A percentile compares a stretch with the other conserved stretches of the same genome.
Evolutionary conservation across 2,888 invertebrate species (phyloP).

Genomic region (Napeogenes inachia): DNA sequence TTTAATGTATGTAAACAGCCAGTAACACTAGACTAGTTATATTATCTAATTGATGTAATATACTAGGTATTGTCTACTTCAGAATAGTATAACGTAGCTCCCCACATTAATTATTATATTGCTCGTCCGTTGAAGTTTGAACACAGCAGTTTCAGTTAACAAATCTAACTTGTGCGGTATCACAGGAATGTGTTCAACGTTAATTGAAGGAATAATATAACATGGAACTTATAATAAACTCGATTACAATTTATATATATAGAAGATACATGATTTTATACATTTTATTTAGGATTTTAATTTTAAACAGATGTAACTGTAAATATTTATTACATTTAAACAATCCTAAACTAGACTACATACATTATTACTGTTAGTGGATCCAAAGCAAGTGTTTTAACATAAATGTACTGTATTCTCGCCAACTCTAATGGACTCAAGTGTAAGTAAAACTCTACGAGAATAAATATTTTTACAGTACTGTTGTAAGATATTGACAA

Average conservation of each 20-base stretch:
- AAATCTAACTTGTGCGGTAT: constrained; percentile 3
- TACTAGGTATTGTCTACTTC: background rate
- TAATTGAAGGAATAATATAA: background rate
- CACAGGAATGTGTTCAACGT: background rate
- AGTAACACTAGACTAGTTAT: too few relatives aligned
- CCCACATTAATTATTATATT: background rate
- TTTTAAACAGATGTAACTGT: too few relatives aligned
- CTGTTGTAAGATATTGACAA: background rate
- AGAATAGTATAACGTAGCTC: background rate
- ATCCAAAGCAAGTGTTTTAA: constrained; percentile 4
- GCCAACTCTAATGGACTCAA: constrained; percentile 4
- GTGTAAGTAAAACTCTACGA: background rate
- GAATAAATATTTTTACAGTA: background rate
- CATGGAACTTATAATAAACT: background rate
- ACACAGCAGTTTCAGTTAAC: constrained; percentile 1
- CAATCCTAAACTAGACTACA: background rate
- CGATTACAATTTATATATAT: background rate
- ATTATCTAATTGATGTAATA: too few relatives aligned
- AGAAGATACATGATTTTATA: too few relatives aligned
- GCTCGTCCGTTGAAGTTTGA: background rate
- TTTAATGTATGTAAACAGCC: too few relatives aligned
- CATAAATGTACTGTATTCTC: background rate
- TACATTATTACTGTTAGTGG: background rate
- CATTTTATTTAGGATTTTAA: too few relatives aligned
- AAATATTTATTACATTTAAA: too few relatives aligned